A percentile compares a stretch with the other conserved stretches of the same genome.
phyloP scores from a whole-genome alignment of 2,797 vertebrate genomes.

The Spea hammondii region DNA sequence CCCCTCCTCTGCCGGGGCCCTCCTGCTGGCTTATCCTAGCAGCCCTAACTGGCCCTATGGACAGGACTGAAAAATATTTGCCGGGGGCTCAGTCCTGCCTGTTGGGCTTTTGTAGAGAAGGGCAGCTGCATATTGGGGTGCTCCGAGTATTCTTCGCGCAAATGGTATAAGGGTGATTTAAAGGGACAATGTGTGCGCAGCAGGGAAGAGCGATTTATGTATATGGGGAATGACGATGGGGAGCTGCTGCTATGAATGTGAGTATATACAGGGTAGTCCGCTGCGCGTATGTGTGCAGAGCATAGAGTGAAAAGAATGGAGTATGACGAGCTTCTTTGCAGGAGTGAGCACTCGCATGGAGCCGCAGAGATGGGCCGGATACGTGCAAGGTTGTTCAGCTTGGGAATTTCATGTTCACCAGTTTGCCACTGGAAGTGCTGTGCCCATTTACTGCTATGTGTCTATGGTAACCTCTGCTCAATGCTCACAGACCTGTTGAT shows the following conservation, averaged over 20 bases:
- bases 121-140: conserved; percentile 21
- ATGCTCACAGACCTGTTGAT: conserved; percentile 35
- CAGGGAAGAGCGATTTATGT: not conserved
- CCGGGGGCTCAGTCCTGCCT: conserved; percentile 53
- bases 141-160: not conserved
- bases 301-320: not conserved
- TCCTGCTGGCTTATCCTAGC: conserved; percentile 45
- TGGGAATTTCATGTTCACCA: not conserved
- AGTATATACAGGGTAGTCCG: not conserved
- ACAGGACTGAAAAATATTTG: conserved; percentile 25
- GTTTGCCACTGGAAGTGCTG: not conserved
- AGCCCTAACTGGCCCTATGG: conserved; percentile 44
- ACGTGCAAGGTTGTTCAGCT: too few relatives aligned
- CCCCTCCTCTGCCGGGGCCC: conserved; percentile 8
- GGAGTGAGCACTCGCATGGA: too few relatives aligned
- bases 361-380: too few relatives aligned
- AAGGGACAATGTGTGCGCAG: not conserved
- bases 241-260: not conserved
- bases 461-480: conserved; percentile 4
- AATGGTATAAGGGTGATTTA: not conserved
- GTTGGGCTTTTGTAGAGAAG: conserved; percentile 47
- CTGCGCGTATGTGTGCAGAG: not conserved
- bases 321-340: too few relatives aligned
- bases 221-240: not conserved
- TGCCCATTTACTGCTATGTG: not conserved